phyloP scores from a whole-genome alignment of 2,797 vertebrate genomes.

The Rhinogobio ventralis region DNA sequence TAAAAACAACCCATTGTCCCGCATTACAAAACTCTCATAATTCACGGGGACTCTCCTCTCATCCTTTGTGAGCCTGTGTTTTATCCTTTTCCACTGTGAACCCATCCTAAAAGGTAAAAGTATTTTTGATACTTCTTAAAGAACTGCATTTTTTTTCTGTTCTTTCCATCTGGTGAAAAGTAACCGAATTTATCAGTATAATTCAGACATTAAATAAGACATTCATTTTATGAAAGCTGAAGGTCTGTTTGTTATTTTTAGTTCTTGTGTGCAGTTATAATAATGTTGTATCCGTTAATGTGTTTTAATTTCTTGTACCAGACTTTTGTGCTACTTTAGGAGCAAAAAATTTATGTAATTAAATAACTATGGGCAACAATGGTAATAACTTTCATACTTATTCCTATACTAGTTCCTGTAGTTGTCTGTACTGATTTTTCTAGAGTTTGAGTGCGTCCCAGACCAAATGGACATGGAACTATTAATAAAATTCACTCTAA shows the following conservation, averaged over 20 bases:
- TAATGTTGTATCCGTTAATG: neutral
- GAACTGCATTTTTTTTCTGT: neutral
- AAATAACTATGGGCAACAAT: neutral
- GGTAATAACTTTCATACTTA: neutral
- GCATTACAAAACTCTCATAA: conserved; percentile 54
- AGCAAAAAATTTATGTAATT: neutral
- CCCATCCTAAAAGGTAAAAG: conserved; percentile 51
- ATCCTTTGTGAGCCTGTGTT: conserved; percentile 20
- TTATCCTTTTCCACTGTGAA: conserved; percentile 25
- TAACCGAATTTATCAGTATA: neutral
- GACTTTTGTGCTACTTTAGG: neutral
- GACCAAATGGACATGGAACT: neutral
- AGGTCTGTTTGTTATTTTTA: neutral
- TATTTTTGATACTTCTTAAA: neutral
- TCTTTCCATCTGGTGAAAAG: neutral
- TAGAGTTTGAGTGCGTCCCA: neutral
- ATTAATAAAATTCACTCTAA: conserved; percentile 57
- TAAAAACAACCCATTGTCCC: conserved; percentile 69
- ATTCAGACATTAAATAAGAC: neutral
- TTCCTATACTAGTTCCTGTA: neutral
- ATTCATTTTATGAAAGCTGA: neutral
- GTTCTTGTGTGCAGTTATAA: neutral
- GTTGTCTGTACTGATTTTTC: neutral
- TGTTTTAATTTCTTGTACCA: neutral
- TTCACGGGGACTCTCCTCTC: conserved; percentile 53